A percentile compares a stretch with the other conserved stretches of the same genome.
Conservation (phyloP, 2,888 invertebrate species). For the Euzetes globulus region DNA sequence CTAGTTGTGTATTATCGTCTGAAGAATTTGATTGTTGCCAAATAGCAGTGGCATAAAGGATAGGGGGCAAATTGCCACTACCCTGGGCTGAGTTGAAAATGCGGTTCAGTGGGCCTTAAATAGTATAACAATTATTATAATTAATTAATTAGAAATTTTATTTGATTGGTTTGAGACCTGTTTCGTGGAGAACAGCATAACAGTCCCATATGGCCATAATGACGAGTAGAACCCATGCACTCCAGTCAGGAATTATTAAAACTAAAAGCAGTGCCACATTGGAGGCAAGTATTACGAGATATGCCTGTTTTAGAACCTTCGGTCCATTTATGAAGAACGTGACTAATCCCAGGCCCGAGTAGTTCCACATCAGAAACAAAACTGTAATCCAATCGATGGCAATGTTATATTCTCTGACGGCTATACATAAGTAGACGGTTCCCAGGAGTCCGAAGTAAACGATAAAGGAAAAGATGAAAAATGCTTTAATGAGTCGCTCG, state of each 20-base stretch:
- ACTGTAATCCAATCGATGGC: neutral
- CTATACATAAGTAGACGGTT: neutral
- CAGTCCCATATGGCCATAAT: slow-evolving; percentile 11
- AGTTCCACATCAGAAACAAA: neutral
- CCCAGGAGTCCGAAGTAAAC: neutral
- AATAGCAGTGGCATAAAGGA: neutral
- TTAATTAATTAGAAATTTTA: neutral
- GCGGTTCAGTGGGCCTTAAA: neutral
- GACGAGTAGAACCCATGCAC: neutral
- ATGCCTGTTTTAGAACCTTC: neutral
- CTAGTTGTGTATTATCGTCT: neutral
- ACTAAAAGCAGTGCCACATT: neutral
- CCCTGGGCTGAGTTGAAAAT: neutral
- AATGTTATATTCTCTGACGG: neutral
- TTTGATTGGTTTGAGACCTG: neutral
- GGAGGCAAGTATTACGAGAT: neutral
- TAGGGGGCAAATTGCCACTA: neutral
- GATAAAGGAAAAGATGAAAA: neutral
- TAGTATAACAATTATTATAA: neutral
- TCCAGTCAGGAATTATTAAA: neutral
- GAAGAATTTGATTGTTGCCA: neutral
- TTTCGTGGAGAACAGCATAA: slow-evolving; percentile 16
- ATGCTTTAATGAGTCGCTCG: neutral
- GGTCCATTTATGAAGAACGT: slow-evolving; percentile 8
- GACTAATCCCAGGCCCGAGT: neutral